A percentile compares a stretch with the other conserved stretches of the same genome.
Evolutionary conservation across 1,140 invertebrate genomes (phyloP).

Genomic region (Globodera rostochiensis): DNA sequence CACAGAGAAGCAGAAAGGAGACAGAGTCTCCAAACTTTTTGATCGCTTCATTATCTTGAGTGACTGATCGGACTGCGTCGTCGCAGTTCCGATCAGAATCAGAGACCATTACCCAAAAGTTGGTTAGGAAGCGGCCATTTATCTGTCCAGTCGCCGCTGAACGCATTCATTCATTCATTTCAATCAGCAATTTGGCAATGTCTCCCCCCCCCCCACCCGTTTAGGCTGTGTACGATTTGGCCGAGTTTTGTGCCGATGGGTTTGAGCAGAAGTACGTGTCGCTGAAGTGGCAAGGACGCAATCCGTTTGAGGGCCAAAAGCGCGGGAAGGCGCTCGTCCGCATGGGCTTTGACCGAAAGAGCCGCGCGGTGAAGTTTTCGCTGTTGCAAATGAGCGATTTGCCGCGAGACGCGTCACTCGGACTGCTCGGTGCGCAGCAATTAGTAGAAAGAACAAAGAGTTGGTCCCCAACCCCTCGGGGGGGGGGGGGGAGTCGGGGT

Average conservation of each 20-base stretch:
- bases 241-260: background rate
- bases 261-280: constrained; percentile 57
- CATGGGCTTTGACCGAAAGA: constrained; percentile 88
- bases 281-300: constrained; percentile 54
- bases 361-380: constrained; percentile 69
- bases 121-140: no score
- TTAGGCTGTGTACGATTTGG: constrained; percentile 79
- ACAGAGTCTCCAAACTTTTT: background rate
- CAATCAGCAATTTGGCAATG: no score
- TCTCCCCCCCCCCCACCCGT: background rate
- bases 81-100: no score
- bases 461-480: no score
- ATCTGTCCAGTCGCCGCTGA: no score
- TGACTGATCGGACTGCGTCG: background rate
- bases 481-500: no score
- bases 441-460: no score
- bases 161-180: no score
- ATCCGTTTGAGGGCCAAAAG: constrained; percentile 54
- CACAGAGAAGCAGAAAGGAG: background rate
- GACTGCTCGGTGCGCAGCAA: constrained; percentile 77
- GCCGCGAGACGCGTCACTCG: constrained; percentile 92
- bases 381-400: constrained; percentile 88
- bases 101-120: no score
- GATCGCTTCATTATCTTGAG: background rate
- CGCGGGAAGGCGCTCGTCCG: constrained; percentile 82